Percentiles rank a stretch among this genome's conserved stretches.
Evolutionary conservation across 2,888 invertebrate genomes (phyloP).

Genomic region (Helleia helle): DNA sequence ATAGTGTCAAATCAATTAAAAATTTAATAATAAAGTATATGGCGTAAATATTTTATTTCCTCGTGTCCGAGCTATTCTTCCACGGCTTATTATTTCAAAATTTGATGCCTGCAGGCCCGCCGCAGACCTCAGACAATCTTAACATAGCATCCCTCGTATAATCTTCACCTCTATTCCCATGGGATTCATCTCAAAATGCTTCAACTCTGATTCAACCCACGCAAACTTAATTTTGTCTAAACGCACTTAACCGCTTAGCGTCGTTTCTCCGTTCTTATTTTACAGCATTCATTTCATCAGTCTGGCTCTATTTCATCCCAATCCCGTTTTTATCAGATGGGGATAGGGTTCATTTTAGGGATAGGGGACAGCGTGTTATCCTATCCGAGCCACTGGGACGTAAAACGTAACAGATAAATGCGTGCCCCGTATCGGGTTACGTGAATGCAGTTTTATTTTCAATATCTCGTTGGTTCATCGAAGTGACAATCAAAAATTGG

Average conservation of each 20-base stretch:
- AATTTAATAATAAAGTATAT: background rate
- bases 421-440: slow-evolving; percentile 60
- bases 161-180: background rate
- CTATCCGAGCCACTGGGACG: slow-evolving; percentile 54
- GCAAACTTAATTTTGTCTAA: slow-evolving; percentile 15
- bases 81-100: slow-evolving; percentile 13
- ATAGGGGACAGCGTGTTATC: slow-evolving; percentile 39
- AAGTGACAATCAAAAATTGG: slow-evolving; percentile 1
- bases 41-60: background rate
- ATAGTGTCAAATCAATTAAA: background rate
- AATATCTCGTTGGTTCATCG: slow-evolving; percentile 18
- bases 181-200: slow-evolving; percentile 11
- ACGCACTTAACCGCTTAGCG: slow-evolving; percentile 34
- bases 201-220: background rate
- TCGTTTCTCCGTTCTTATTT: slow-evolving; percentile 50
- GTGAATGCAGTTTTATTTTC: slow-evolving; percentile 34
- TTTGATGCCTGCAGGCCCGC: slow-evolving; percentile 31
- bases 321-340: slow-evolving; percentile 26
- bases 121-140: slow-evolving; percentile 29
- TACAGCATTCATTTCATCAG: slow-evolving; percentile 39
- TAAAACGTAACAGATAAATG: slow-evolving; percentile 64
- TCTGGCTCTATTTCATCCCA: slow-evolving; percentile 18
- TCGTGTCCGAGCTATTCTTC: slow-evolving; percentile 7
- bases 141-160: background rate
- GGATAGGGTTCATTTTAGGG: slow-evolving; percentile 25